Percentiles rank a stretch among this genome's conserved stretches.
Conservation (phyloP, 2,888 invertebrate species). For the Oxyteleia sp. region DNA sequence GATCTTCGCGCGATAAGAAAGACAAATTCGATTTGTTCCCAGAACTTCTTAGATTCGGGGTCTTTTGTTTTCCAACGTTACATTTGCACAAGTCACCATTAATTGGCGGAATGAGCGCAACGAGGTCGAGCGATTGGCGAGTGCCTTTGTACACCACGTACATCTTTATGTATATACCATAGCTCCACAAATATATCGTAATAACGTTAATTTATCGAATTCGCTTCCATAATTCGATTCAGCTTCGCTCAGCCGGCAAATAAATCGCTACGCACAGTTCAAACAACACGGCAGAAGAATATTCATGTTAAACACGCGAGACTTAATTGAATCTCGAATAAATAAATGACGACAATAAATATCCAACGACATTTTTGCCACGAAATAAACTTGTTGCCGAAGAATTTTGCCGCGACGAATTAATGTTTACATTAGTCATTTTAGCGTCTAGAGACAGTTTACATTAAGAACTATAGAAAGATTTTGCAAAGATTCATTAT, state of each 20-base stretch:
- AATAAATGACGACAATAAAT: constrained; percentile 25
- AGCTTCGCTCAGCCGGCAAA: not conserved
- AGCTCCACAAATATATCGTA: constrained; percentile 61
- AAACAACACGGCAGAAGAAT: constrained; percentile 2
- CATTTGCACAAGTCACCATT: constrained; percentile 74
- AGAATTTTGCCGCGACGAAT: constrained; percentile 4
- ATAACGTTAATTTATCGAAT: constrained; percentile 68
- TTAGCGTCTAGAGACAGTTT: not conserved
- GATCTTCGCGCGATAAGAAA: constrained; percentile 20
- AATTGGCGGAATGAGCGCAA: constrained; percentile 85
- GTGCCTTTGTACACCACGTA: constrained; percentile 63
- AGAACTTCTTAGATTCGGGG: constrained; percentile 79
- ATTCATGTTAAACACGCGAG: constrained; percentile 13
- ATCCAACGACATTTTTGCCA: constrained; percentile 11
- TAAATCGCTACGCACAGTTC: too few relatives aligned
- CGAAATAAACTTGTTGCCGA: constrained; percentile 17
- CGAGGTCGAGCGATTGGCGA: too few relatives aligned
- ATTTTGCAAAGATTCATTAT: too few relatives aligned
- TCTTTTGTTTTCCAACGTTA: constrained; percentile 78
- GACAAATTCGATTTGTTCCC: constrained; percentile 78
- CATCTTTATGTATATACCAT: constrained; percentile 47
- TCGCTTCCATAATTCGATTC: constrained; percentile 59
- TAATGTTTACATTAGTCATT: not conserved
- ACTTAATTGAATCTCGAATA: constrained; percentile 19
- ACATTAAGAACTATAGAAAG: too few relatives aligned